A percentile compares a stretch with the other conserved stretches of the same genome.
phyloP scores from a whole-genome alignment of 2,113 vertebrate genomes.

The Crocuta crocuta region DNA sequence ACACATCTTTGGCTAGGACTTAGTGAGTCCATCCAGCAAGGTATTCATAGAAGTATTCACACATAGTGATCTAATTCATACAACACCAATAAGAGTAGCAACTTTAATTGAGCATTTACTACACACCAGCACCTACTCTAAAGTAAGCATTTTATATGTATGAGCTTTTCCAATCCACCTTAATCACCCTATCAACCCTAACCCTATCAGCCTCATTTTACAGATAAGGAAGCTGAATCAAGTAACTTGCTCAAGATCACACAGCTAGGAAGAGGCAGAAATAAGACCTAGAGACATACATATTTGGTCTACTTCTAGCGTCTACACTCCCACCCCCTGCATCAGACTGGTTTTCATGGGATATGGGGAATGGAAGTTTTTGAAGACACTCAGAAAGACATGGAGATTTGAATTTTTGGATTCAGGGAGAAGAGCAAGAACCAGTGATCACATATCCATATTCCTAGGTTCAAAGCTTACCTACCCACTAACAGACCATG shows the following conservation, averaged over 20 bases:
- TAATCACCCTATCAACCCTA: neutral
- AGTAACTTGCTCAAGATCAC: neutral
- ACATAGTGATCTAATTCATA: neutral
- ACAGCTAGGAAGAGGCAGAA: neutral
- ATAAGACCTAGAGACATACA: neutral
- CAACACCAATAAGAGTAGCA: constrained; percentile 5
- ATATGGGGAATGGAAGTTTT: neutral
- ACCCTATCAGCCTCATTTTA: constrained; percentile 30
- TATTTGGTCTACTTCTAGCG: neutral
- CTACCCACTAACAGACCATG: neutral
- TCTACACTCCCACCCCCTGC: neutral
- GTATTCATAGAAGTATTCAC: neutral
- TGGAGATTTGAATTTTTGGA: neutral
- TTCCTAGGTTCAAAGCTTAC: neutral
- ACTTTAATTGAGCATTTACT: neutral
- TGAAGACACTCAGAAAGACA: constrained; percentile 2
- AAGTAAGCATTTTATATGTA: neutral
- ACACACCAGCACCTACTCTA: neutral
- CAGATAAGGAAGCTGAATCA: constrained; percentile 5
- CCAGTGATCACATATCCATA: neutral
- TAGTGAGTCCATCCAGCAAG: neutral
- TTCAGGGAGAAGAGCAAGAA: neutral
- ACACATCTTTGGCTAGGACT: neutral
- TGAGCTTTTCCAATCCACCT: neutral
- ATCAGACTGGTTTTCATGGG: neutral